Evolutionary conservation across 2,797 vertebrate species (phyloP), one percentile per base, ranked within the genome.

Genomic region (Decapterus maruadsi): DNA sequence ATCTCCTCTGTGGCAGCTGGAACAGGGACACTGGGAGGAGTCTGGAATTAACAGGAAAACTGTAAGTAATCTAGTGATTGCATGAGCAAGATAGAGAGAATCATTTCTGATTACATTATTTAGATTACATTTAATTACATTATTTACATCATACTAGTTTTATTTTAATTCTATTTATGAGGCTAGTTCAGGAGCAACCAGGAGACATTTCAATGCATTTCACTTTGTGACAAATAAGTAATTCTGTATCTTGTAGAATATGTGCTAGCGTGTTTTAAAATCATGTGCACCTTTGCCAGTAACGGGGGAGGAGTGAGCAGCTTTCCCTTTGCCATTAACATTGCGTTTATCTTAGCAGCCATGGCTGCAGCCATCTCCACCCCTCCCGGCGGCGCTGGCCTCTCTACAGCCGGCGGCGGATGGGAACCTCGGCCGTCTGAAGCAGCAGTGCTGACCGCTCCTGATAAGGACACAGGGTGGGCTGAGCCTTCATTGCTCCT

Each of bases 271-370:
- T 1, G 54, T 42, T 42, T 67, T 26, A 26, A 16, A 51, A 78
- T 22, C 3, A 56, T 22, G 5, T 14, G 13, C 31, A 96, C 95
- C 94, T 96, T 96, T 81, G 93, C 87, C 42, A 93, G 93, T 84
- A 95, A 88, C 0, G 95, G 95, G n/a, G 93, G 94, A 46, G 95
- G 94, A 20, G 93, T 93, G 82, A 95, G 86, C 5, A 96, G 89
- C 78, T 96, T 96, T 64, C 95, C 95, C 87, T 96, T 96, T n/a
- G 95, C 96, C 95, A 96, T 95, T 38, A 96, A 76, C 96, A 96
- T 96, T 42, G 95, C 95, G 46, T 96, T 96, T 69, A 96, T 95
- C 81, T 95, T 96, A 45, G 96, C 95, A 46, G 96, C 96, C 93
- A 95, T 95, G 2, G 95, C 95, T 1, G 94, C 92, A 43, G 95